Conservation (phyloP, 64 coral and sea anemone species). For the Montipora cactus region DNA sequence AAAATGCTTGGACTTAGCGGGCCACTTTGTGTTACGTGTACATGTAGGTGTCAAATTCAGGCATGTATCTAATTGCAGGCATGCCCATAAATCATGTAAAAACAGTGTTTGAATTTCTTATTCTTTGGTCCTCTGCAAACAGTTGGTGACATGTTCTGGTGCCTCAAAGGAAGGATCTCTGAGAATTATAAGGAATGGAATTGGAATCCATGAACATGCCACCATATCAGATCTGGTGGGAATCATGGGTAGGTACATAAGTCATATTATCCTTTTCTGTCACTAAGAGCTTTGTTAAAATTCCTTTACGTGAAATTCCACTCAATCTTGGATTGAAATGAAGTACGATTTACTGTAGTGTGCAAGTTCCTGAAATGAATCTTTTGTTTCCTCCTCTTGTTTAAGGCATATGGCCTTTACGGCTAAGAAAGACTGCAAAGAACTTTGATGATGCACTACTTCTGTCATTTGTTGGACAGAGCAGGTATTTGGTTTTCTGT, state of each 20-base stretch:
- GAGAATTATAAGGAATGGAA: constrained; percentile 95
- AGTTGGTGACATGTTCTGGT: constrained; percentile 98
- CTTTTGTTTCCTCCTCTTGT: not conserved
- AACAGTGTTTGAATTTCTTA: no score
- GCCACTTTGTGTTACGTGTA: no score
- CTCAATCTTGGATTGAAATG: no score
- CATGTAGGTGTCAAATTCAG: no score
- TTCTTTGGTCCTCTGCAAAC: not conserved
- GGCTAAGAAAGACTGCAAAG: constrained; percentile 71
- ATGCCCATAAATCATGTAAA: no score
- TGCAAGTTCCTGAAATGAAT: not conserved
- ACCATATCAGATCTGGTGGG: constrained; percentile 93
- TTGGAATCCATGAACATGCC: constrained; percentile 98
- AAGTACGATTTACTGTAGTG: no score
- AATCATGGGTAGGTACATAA: constrained; percentile 85
- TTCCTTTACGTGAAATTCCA: no score
- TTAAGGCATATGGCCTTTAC: constrained; percentile 92
- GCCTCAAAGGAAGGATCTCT: constrained; percentile 95
- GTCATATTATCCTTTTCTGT: not conserved
- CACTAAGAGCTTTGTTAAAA: not conserved
- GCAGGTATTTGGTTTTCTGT: constrained; percentile 49
- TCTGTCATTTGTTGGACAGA: constrained; percentile 96
- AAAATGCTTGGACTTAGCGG: no score
- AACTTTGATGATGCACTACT: constrained; percentile 94
- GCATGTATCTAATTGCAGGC: no score